Base-by-base conservation (phyloP, 2,797 vertebrate species). In the Arnoldichthys spilopterus region DNA sequence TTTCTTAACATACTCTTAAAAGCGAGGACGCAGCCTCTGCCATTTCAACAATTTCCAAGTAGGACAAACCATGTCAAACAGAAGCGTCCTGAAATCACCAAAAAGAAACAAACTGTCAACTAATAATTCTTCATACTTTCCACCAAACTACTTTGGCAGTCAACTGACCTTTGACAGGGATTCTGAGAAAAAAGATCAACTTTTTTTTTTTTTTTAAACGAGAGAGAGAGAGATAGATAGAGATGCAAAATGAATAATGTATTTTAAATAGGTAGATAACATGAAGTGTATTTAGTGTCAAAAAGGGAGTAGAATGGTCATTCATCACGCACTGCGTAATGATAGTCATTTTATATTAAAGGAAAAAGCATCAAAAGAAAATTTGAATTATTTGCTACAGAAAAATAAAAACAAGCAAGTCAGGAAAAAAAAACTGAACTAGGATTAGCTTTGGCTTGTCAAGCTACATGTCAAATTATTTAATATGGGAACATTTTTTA, bases 241-340 rank as follows among this genome's bases (percentile, higher is more conserved):
- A 88, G 94, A 95, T 94, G 94, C 96, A 94, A 94, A 95, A 92
- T 92, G 91, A 91, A 92, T 86, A 93, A 94, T 94, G 89, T 89
- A 90, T 94, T 93, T 94, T 95, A 96, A 96, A 95, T 95, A 94
- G 94, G 94, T 95, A 96, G 92, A 94, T 91, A 94, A 94, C 92
- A 94, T 89, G 93, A 95, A 93, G 93, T 93, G 95, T 95, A 94
- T 92, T 94, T 94, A 94, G 43, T 95, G 93, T 93, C 93, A 94
- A 94, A 92, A 95, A 76, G 94, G 94, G 95, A 94, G 93, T 86
- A 85, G 83, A 83, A 82, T 94, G 94, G 95, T 95, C 91, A 93
- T 94, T 97, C 97, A 96, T 97, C 97, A 97, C 97, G 97, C 98
- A 94, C 97, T 95, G 98, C 97, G 95, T 95, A 99, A 98, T 92